Evolutionary conservation across 2,888 invertebrate species (phyloP).

Genomic region (Argyra leucocephala): DNA sequence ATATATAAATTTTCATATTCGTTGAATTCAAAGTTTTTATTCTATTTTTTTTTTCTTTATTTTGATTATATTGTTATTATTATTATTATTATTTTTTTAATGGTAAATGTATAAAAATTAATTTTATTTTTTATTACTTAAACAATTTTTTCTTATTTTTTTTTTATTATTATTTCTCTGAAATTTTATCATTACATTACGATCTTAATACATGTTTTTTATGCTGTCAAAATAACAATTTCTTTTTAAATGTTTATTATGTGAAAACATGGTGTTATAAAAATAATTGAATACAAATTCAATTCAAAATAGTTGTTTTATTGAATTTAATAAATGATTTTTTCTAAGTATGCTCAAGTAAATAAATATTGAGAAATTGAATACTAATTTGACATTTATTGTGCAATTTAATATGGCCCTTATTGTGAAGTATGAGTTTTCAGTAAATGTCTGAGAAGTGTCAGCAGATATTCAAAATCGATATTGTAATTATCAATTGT

Average conservation of each 20-base stretch:
- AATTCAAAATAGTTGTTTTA: too few species aligned
- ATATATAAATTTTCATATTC: background rate
- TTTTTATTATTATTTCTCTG: background rate
- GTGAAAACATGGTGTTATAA: background rate
- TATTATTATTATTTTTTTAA: background rate
- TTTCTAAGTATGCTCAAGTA: too few species aligned
- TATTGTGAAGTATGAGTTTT: too few species aligned
- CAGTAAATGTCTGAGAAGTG: too few species aligned
- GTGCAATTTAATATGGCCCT: too few species aligned
- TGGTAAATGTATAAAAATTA: background rate
- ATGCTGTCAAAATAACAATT: constrained; percentile 3
- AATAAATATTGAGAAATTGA: too few species aligned
- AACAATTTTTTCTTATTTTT: background rate
- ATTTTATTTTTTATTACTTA: constrained; percentile 6
- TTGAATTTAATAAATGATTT: too few species aligned
- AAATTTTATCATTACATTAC: constrained; percentile 4
- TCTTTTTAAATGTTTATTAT: background rate
- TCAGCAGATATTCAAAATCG: too few species aligned
- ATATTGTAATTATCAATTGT: too few species aligned
- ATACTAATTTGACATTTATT: too few species aligned
- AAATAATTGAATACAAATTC: background rate
- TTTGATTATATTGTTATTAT: background rate
- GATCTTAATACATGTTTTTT: background rate
- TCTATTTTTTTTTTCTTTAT: background rate
- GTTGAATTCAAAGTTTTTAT: background rate